A percentile compares a stretch with the other conserved stretches of the same genome.
Evolutionary conservation across 35 echinoderm and acorn worm genomes (phyloP).

Genomic region (Acanthaster planci): DNA sequence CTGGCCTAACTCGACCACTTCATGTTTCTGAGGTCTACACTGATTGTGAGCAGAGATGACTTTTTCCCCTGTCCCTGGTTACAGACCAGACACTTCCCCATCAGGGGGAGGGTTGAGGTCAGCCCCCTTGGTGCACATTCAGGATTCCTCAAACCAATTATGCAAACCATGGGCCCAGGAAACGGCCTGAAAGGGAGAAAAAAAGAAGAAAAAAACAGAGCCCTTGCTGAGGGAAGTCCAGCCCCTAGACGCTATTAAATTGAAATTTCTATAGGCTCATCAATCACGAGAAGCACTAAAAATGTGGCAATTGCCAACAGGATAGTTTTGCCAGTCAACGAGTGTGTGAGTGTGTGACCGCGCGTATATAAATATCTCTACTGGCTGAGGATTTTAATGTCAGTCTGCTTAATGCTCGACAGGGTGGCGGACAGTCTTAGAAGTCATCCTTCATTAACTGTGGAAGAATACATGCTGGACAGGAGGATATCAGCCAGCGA

Average conservation of each 20-base stretch:
- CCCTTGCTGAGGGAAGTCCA: constrained; percentile 12
- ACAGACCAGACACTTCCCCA: background rate
- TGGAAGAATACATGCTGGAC: background rate
- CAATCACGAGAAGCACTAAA: constrained; percentile 19
- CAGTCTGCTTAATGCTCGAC: background rate
- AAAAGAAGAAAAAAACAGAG: background rate
- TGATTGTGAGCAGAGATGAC: too few relatives aligned
- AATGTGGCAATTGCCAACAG: constrained; percentile 25
- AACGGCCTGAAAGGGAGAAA: background rate
- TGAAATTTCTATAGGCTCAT: constrained; percentile 25
- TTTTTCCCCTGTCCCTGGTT: background rate
- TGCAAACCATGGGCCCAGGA: background rate
- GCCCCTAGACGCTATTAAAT: constrained; percentile 28
- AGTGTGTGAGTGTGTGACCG: too few relatives aligned
- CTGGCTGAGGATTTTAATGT: background rate
- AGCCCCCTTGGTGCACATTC: background rate
- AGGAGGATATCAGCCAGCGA: too few relatives aligned
- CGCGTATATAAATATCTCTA: background rate
- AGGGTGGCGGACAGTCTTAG: background rate
- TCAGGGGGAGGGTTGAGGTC: background rate
- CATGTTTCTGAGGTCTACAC: too few relatives aligned
- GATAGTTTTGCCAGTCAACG: background rate
- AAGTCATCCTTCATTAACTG: background rate
- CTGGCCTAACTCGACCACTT: too few relatives aligned
- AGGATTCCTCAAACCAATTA: constrained; percentile 7